Evolutionary conservation across 2,888 invertebrate species (phyloP).

Genomic region (Chorisops tibialis): DNA sequence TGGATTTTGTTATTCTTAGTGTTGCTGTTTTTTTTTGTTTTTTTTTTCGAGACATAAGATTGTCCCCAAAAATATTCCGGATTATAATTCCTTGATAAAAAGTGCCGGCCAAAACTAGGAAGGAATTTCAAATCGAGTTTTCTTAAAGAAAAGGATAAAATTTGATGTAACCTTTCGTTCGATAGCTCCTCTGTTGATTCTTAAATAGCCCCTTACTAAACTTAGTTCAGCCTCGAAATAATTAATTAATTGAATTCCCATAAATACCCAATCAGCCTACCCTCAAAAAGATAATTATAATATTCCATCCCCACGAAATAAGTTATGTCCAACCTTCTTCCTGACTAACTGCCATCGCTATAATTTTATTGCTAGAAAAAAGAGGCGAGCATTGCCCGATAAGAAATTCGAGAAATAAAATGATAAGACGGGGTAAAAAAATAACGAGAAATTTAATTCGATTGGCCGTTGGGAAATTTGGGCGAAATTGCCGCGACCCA

Average conservation of each 20-base stretch:
- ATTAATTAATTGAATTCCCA: constrained; percentile 2
- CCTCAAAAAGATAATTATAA: not conserved
- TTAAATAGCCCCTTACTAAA: no score
- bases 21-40: not conserved
- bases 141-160: no score
- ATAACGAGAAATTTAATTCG: constrained; percentile 1
- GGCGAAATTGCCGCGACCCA: not conserved
- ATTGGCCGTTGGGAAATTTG: constrained; percentile 2
- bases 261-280: not conserved
- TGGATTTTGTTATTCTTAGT: not conserved
- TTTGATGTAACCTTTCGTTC: not conserved
- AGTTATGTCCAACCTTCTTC: not conserved
- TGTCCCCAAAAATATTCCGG: not conserved
- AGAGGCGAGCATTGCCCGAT: not conserved
- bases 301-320: not conserved
- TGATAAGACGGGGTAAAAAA: not conserved
- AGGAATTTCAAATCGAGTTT: no score
- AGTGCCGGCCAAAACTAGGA: no score
- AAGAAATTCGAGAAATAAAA: not conserved
- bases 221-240: no score
- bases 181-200: not conserved
- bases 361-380: constrained; percentile 1
- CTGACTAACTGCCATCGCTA: not conserved
- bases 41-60: not conserved
- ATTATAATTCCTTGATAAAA: no score